Base-by-base conservation (phyloP, 2,888 invertebrate species). In the Cantharis lateralis region DNA sequence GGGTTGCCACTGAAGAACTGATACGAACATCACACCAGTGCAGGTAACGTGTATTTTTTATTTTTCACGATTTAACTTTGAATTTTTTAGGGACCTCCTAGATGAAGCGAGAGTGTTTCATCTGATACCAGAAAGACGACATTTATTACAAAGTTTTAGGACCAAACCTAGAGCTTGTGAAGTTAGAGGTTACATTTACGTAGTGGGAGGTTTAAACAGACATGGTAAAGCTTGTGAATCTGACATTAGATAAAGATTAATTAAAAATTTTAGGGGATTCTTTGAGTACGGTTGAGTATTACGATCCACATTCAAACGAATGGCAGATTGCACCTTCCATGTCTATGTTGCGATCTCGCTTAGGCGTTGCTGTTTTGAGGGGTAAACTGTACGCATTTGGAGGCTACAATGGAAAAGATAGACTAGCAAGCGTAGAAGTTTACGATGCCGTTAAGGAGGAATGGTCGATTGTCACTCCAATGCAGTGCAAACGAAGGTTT, bases 61-160 rank as follows among this genome's bases (percentile, higher is more conserved):
- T 18, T 66, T 20, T 18, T 20, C 18, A 66, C 20, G 18, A 66
- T n/a, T 20, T 20, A 16, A 5, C 16, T 15, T 15, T 2, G 11
- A n/a, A 20, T 20, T 3, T 20, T 86, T 20, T 85, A 93, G 94
- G 82, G 96, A 96, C 89, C 89, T 96, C 68, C 86, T 97, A 71
- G 96, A 97, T 87, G 96, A 96, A 88, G 96, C 96, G 0, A 92
- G 95, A 86, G 96, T 96, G 85, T 97, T 94, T 87, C 95, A 96
- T 87, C 88, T 96, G 76, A 93, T 97, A 90, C 97, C 96, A 1
- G 96, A 96, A 86, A 89, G 96, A 79, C 89, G 96, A 9, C 91
- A 92, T n/a, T 86, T 95, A 64, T 88, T 96, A 79, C 94, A 94
- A 84, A 94, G 94, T 78, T 95, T 94, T 86, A 91, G 94, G 82